Evolutionary conservation across 1,140 invertebrate genomes (phyloP).

Genomic region (Pseudomyrmex dendroicus): DNA sequence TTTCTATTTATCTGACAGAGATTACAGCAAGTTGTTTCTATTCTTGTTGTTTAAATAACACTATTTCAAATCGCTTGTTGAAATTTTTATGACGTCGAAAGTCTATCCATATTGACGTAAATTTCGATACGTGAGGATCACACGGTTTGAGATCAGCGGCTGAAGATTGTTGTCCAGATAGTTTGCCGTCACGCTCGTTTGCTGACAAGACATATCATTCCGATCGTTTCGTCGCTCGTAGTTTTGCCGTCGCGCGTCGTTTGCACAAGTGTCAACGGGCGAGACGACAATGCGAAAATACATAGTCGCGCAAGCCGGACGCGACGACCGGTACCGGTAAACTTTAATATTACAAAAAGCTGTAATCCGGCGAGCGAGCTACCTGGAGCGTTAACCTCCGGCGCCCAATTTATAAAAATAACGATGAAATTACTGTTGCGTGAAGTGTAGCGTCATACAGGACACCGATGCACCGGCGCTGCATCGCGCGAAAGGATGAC

Average conservation of each 20-base stretch:
- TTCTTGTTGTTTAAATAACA: too few relatives aligned
- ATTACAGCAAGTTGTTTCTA: too few relatives aligned
- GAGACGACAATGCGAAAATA: conserved; percentile 59
- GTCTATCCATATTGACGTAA: not conserved
- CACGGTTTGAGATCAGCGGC: not conserved
- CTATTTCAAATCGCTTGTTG: too few relatives aligned
- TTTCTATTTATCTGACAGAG: too few relatives aligned
- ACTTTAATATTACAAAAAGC: conserved; percentile 82
- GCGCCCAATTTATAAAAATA: conserved; percentile 85
- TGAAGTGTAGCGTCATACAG: conserved; percentile 81
- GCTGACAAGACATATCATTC: not conserved
- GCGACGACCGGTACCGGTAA: conserved; percentile 65
- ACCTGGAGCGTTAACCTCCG: conserved; percentile 82
- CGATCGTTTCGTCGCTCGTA: conserved; percentile 30
- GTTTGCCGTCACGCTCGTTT: conserved; percentile 11
- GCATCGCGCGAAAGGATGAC: conserved; percentile 74
- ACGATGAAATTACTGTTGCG: conserved; percentile 85
- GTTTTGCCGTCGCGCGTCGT: conserved; percentile 44
- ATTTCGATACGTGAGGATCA: not conserved
- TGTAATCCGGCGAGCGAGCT: conserved; percentile 81
- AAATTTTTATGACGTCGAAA: not conserved
- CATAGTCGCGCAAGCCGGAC: conserved; percentile 35
- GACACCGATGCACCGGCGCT: conserved; percentile 74
- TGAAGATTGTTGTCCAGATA: conserved; percentile 2
- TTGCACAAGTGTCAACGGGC: conserved; percentile 56